Evolutionary conservation across 2,113 vertebrate species (phyloP), one percentile per base, ranked within the genome.

Genomic region (Gambusia holbrooki): DNA sequence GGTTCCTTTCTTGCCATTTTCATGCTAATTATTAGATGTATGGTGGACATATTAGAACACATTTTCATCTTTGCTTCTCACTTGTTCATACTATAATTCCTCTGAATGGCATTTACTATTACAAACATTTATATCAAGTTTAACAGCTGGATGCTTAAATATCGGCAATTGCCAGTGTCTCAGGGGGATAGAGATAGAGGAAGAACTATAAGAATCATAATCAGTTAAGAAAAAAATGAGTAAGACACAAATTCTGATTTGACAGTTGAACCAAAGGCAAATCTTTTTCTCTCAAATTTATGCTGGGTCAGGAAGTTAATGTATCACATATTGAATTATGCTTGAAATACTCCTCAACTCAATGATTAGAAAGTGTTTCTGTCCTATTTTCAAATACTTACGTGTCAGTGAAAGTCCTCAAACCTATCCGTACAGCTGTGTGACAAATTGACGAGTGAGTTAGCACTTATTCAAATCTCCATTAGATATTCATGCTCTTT

Each of bases 401-500:
- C 22, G 14, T 62, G 66, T 76, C 66, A 62, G 11, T 35, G 27
- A 74, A 68, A 61, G 81, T 70, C 68, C 61, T 77, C 73, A 58
- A 58, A 81, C 74, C 79, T 9, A 13, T 42, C 64, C 25, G 19
- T n/a, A 64, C 69, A 65, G 68, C 60, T 12, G 28, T 37, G 29
- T 78, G 71, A 83, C 58, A 72, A 37, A 78, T 62, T 45, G 27
- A 22, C 2, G 5, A 66, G 12, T 22, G 60, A 71, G 32, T 80
- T 69, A 74, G 45, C 25, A n/a, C 77, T 80, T 67, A 54, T 68
- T 91, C 61, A 87, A 83, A 89, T 80, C 70, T 71, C 71, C 73
- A 87, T 91, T 84, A 92, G 86, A 90, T 86, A 87, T 89, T 87
- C 80, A 88, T 83, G 74, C 66, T 74, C 76, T 89, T 88, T 81